Percentiles rank a stretch among this genome's conserved stretches.
phyloP scores from a whole-genome alignment of 2,888 invertebrate genomes.

The Hemicrepidius hirtus region DNA sequence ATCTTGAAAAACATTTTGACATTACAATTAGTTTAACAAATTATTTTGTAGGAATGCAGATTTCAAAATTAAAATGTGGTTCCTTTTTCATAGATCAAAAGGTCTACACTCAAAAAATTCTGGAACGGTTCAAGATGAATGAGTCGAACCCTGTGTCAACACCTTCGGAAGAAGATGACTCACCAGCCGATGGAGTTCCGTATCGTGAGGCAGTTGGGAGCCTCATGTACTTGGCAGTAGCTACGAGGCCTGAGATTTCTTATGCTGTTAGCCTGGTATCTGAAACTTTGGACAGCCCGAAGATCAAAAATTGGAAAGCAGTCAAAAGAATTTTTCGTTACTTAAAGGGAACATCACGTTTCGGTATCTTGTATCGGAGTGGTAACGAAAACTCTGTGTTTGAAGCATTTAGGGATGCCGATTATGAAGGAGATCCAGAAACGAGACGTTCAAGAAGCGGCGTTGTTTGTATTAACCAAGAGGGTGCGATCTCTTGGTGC shows the following conservation, averaged over 20 bases:
- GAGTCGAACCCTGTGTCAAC: constrained; percentile 36
- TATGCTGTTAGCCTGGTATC: constrained; percentile 31
- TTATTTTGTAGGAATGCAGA: constrained; percentile 38
- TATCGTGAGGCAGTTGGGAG: too few relatives aligned
- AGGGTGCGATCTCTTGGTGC: too few relatives aligned
- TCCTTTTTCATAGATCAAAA: constrained; percentile 44
- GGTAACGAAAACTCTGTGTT: constrained; percentile 30
- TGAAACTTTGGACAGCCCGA: constrained; percentile 22
- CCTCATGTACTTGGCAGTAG: constrained; percentile 41
- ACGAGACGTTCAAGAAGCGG: constrained; percentile 41
- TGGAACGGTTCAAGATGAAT: constrained; percentile 39
- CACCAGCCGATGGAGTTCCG: neutral
- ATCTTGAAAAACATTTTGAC: constrained; percentile 41
- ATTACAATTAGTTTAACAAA: constrained; percentile 23
- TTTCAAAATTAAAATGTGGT: constrained; percentile 24
- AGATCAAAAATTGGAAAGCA: neutral
- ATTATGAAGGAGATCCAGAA: constrained; percentile 50
- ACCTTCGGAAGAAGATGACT: constrained; percentile 3
- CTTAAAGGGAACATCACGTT: constrained; percentile 46
- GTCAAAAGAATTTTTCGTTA: constrained; percentile 49
- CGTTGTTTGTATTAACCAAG: constrained; percentile 53
- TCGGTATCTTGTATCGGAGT: constrained; percentile 33
- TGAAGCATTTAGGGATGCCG: constrained; percentile 53
- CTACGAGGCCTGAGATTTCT: constrained; percentile 44
- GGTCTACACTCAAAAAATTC: constrained; percentile 36